Evolutionary conservation across 2,888 invertebrate species (phyloP), one percentile per base, ranked within the genome.

Genomic region (Oeneis ivallda): DNA sequence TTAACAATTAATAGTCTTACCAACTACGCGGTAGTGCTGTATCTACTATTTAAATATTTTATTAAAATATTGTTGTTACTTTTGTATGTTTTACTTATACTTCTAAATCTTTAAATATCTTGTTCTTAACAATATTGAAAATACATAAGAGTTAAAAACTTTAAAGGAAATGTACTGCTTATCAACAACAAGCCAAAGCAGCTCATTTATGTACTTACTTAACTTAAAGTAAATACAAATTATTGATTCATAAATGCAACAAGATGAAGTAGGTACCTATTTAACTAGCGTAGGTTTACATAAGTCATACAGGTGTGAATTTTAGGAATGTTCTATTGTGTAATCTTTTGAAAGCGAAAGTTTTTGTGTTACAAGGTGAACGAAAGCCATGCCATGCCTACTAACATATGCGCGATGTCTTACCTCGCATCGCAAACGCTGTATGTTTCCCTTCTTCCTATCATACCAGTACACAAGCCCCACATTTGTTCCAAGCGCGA

Each of bases 391-490:
- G 72, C 15, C 9, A 7, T 17, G 54, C 39, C 17, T 39, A 39
- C 67, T 52, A 71, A 70, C 70, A 73, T 70, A 72, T 70, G 71
- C 62, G 37, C 13, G 50, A 60, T 39, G n/a, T 26, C 87, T 86
- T 92, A 97, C 98, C 94, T 97, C 96, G 76, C 96, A 95, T 80
- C 95, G 92, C 1, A 98, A 87, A 75, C 95, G 94, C 79, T 97
- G 96, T 70, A 98, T 92, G 73, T 95, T 94, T 60, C 95, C 95
- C 50, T 94, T 95, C 71, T 94, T 94, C 69, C 98, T 93, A 83
- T 97, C 95, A 82, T 95, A 97, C 96, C 98, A 96, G 83, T 97
- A 98, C 34, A 97, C 94, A 63, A 97, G 89, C 2, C 98, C 98
- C 17, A 95, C 94, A 86, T 97, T 97, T 1, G 96, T 96, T 1